These are phyloP conservation scores for Coregonus ussuriensis DNA, from an alignment of 2,797 vertebrate species.

Conservation along the genomic window DNA sequence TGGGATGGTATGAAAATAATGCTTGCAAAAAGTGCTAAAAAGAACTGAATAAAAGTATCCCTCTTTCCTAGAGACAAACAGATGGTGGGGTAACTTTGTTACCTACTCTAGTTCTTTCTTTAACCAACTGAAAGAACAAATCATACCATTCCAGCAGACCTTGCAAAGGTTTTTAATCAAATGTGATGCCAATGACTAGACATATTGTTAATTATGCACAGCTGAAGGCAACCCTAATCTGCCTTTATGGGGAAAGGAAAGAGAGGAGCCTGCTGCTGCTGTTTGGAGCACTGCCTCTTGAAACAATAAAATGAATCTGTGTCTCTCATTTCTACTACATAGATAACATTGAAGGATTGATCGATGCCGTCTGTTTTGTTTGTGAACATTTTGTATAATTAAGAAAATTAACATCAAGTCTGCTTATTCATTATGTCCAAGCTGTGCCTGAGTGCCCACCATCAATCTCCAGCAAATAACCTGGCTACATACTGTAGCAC, in stretches of 20 bases:
- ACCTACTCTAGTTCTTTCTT: slow-evolving; percentile 11
- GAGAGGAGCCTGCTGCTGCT: slow-evolving; percentile 17
- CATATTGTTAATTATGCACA: slow-evolving; percentile 63
- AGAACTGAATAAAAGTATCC: slow-evolving; percentile 5
- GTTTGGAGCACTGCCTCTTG: slow-evolving; percentile 38
- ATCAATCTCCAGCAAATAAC: slow-evolving; percentile 65
- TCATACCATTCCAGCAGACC: slow-evolving; percentile 16
- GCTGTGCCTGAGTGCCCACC: slow-evolving; percentile 42
- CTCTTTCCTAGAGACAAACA: slow-evolving; percentile 22
- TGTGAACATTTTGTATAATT: slow-evolving; percentile 63
- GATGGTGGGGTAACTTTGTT: slow-evolving; percentile 30
- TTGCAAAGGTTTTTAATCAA: slow-evolving; percentile 44
- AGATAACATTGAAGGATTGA: slow-evolving; percentile 63
- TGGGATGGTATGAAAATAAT: too few species aligned
- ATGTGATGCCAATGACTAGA: slow-evolving; percentile 48
- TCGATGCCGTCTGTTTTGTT: slow-evolving; percentile 68
- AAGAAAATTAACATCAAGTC: slow-evolving; percentile 70
- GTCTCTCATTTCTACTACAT: slow-evolving; percentile 50
- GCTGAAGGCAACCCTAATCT: slow-evolving; percentile 50
- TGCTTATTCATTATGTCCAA: slow-evolving; percentile 71
- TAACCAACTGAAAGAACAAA: slow-evolving; percentile 23
- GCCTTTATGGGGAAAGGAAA: slow-evolving; percentile 25
- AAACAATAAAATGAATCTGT: slow-evolving; percentile 41
- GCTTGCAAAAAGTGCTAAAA: not conserved
- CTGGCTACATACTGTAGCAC: slow-evolving; percentile 19